These are phyloP conservation scores for Mionectes olivaceus DNA, from an alignment of 2,797 vertebrate genomes.

Conservation along the genomic window DNA sequence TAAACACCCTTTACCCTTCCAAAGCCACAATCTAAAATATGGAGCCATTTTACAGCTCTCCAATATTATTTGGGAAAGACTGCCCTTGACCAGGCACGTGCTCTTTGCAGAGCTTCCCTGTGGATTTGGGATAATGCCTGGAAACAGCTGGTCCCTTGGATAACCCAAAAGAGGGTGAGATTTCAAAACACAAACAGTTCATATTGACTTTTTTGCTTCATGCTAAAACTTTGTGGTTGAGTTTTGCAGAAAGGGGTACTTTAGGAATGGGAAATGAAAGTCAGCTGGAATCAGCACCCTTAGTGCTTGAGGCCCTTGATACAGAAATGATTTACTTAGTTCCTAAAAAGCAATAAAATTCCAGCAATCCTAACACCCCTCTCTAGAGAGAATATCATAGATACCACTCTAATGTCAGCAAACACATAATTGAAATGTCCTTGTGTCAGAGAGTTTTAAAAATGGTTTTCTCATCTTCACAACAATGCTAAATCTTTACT, in stretches of 20 bases:
- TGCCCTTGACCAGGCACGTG: neutral
- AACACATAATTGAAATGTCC: conserved; percentile 67
- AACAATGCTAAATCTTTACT: conserved; percentile 69
- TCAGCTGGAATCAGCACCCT: neutral
- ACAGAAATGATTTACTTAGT: conserved; percentile 47
- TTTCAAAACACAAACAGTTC: neutral
- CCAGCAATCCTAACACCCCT: conserved; percentile 36
- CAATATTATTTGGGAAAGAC: neutral
- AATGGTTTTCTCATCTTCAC: conserved; percentile 64
- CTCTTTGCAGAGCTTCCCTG: neutral
- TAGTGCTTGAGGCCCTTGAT: neutral
- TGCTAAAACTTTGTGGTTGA: neutral
- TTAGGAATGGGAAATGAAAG: conserved; percentile 21
- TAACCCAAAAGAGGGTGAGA: neutral
- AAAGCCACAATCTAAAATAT: neutral
- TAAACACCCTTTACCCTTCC: neutral
- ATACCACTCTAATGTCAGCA: conserved; percentile 49
- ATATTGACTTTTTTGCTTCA: neutral
- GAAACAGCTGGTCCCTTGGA: neutral
- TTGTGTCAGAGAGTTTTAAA: conserved; percentile 44
- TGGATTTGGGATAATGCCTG: neutral
- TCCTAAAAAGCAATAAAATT: conserved; percentile 51
- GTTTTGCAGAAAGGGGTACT: neutral
- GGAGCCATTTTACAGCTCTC: neutral
- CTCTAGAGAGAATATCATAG: conserved; percentile 10